Conservation (phyloP, 37 sponge, comb jelly and placozoan genomes). For the Ianthella basta region DNA sequence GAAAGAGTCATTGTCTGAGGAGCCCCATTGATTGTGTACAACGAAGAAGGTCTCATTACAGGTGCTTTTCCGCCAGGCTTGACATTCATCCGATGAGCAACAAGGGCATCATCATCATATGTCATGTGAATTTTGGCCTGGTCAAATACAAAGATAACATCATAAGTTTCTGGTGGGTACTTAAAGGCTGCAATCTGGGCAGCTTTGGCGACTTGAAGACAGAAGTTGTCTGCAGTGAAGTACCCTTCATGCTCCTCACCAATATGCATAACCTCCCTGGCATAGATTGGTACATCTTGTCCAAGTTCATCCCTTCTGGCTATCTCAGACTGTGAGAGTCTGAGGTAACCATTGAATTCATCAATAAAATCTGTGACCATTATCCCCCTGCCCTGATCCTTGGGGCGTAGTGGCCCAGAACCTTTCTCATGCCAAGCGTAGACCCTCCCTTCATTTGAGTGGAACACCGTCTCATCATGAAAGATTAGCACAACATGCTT, state of each 20-base stretch:
- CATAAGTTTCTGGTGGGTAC: constrained; percentile 21
- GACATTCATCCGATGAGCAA: constrained; percentile 34
- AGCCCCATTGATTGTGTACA: not conserved
- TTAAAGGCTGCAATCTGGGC: not conserved
- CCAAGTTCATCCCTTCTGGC: not conserved
- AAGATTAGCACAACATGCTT: not conserved
- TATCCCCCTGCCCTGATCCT: not conserved
- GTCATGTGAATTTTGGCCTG: constrained; percentile 34
- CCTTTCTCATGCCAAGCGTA: not conserved
- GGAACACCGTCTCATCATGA: constrained; percentile 1
- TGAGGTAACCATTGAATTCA: not conserved
- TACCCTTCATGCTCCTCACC: not conserved
- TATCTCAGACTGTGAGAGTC: not conserved
- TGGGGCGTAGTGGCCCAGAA: not conserved
- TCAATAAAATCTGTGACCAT: constrained; percentile 9
- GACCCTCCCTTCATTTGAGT: not conserved
- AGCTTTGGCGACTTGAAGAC: not conserved
- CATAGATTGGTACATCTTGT: not conserved
- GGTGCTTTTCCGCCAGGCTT: constrained; percentile 33
- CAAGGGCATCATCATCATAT: constrained; percentile 34
- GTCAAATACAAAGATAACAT: constrained; percentile 30
- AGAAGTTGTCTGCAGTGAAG: not conserved
- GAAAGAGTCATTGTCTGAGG: not conserved
- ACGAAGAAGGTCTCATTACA: constrained; percentile 2
- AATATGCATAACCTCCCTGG: not conserved